Evolutionary conservation across 2,113 vertebrate genomes (phyloP).

Genomic region (Capreolus pygargus): DNA sequence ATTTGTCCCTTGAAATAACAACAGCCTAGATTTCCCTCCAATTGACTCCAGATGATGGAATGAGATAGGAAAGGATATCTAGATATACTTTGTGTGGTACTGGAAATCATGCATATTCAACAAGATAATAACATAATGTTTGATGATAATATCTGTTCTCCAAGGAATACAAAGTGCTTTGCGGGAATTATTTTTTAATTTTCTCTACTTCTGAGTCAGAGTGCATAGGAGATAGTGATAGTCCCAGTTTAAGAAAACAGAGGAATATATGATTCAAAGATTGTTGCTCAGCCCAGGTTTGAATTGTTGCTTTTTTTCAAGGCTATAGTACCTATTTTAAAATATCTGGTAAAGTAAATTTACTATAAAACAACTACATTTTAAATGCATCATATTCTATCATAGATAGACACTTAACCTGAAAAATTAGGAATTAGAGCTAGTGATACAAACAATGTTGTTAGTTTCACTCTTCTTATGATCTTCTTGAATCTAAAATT

Average conservation of each 20-base stretch:
- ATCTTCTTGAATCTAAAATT: neutral
- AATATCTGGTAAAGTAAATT: neutral
- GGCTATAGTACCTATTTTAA: neutral
- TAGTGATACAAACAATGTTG: neutral
- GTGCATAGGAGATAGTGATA: slow-evolving; percentile 18
- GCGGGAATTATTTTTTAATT: slow-evolving; percentile 66
- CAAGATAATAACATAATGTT: slow-evolving; percentile 61
- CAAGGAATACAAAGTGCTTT: slow-evolving; percentile 68
- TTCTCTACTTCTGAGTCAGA: slow-evolving; percentile 51
- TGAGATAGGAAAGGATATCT: slow-evolving; percentile 56
- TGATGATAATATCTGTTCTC: slow-evolving; percentile 57
- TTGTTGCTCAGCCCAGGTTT: slow-evolving; percentile 9
- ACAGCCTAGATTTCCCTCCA: slow-evolving; percentile 63
- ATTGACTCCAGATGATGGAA: slow-evolving; percentile 44
- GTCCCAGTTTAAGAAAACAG: slow-evolving; percentile 10
- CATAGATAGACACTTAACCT: neutral
- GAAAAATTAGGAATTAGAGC: neutral
- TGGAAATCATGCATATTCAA: slow-evolving; percentile 57
- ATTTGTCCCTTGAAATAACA: slow-evolving; percentile 61
- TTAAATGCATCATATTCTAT: neutral
- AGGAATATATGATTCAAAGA: neutral
- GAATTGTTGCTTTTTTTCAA: neutral
- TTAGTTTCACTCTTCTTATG: neutral
- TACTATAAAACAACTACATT: neutral
- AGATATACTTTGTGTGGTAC: slow-evolving; percentile 52